Evolutionary conservation across 2,113 vertebrate species (phyloP), one percentile per base, ranked within the genome.

Genomic region (Hirundichthys speculiger): DNA sequence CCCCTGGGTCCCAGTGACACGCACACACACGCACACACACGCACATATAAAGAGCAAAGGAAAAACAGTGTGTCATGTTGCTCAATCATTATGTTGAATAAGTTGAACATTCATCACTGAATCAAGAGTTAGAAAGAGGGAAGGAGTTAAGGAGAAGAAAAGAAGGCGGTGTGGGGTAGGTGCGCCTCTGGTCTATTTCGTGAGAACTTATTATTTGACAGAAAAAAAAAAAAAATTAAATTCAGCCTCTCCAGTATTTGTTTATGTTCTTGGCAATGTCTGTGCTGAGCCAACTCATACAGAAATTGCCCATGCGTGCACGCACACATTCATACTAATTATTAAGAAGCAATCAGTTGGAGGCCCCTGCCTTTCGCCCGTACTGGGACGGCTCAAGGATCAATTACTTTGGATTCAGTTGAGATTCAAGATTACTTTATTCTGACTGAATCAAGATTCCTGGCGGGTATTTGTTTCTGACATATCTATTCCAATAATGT

Each of bases 401-500:
- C n/a, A n/a, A n/a, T n/a, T n/a, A n/a, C n/a, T n/a, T n/a, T n/a
- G n/a, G n/a, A n/a, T n/a, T n/a, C n/a, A n/a, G 69, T 45, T 47
- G 73, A 75, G 76, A 80, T 63, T 82, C 86, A 83, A 59, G 52
- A 69, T 25, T 59, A 71, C 51, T 34, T 42, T 46, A 76, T 56
- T 69, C 51, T 72, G 60, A 88, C 63, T 73, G 42, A 18, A 57
- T 83, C 80, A 84, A 92, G 83, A 41, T 49, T 55, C 43, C 86
- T 86, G 48, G 67, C 83, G 83, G 77, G 71, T 75, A 40, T 79
- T 16, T 91, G 85, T 39, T 60, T 53, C 38, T 13, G 69, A 86
- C 62, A 82, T 86, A 83, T 82, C 80, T 80, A 54, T 73, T 87
- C 65, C 68, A 86, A 87, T 79, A 77, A 83, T 75, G 68, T 81